Conservation (phyloP, 2,797 vertebrate genomes). For the Smutsia gigantea region DNA sequence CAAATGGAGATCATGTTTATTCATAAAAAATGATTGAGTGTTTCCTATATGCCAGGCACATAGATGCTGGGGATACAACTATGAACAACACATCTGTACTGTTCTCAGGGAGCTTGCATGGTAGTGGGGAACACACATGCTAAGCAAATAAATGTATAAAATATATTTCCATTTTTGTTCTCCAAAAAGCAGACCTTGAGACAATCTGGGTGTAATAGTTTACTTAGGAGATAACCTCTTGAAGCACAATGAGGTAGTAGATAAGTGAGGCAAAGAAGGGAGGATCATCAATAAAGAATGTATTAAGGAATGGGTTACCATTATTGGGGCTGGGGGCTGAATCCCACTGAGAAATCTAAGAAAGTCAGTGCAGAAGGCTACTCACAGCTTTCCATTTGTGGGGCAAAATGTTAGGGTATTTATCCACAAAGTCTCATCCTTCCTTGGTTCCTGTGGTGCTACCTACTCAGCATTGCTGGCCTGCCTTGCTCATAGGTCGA, state of each 20-base stretch:
- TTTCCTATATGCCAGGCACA: neutral
- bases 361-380: neutral
- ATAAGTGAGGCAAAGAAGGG: neutral
- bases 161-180: neutral
- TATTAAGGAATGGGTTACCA: neutral
- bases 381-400: neutral
- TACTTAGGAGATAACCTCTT: neutral
- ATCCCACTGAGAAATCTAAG: neutral
- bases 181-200: neutral
- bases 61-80: neutral
- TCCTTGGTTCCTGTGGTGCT: neutral
- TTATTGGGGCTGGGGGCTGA: neutral
- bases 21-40: constrained; percentile 11
- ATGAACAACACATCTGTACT: neutral
- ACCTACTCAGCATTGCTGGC: neutral
- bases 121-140: neutral
- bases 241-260: neutral
- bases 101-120: neutral
- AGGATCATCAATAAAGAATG: neutral
- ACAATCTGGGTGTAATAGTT: neutral
- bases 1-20: neutral
- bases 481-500: neutral
- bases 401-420: neutral
- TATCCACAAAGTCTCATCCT: neutral
- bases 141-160: neutral